Conservation (phyloP, 2,888 invertebrate species). For the Eupithecia subumbrata region DNA sequence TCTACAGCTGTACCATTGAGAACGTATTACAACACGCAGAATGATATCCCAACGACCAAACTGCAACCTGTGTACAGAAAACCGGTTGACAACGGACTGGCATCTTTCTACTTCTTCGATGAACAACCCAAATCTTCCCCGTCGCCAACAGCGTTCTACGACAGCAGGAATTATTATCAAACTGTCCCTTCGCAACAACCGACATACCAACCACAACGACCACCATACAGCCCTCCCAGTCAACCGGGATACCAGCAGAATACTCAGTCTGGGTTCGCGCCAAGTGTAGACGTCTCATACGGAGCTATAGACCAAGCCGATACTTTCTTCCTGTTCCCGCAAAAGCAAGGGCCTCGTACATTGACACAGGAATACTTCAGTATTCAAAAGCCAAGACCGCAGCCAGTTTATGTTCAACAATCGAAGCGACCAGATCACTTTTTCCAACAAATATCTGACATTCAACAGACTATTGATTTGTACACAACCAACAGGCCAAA, state of each 20-base stretch:
- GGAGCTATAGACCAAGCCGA: slow-evolving; percentile 77
- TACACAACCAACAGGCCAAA: slow-evolving; percentile 85
- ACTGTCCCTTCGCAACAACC: slow-evolving; percentile 58
- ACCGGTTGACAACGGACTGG: slow-evolving; percentile 75
- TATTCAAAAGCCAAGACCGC: slow-evolving; percentile 75
- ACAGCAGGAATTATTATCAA: slow-evolving; percentile 77
- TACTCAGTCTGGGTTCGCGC: slow-evolving; percentile 66
- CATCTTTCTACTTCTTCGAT: slow-evolving; percentile 88
- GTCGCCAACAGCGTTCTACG: slow-evolving; percentile 79
- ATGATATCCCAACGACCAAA: slow-evolving; percentile 82
- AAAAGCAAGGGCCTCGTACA: slow-evolving; percentile 79
- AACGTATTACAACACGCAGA: slow-evolving; percentile 84
- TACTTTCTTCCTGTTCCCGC: slow-evolving; percentile 78
- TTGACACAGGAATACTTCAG: slow-evolving; percentile 82
- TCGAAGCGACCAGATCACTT: slow-evolving; percentile 82
- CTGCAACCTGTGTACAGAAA: slow-evolving; percentile 78
- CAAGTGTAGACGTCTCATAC: slow-evolving; percentile 74
- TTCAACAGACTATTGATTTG: slow-evolving; percentile 87
- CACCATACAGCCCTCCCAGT: slow-evolving; percentile 22
- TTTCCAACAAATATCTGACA: slow-evolving; percentile 86
- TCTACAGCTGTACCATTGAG: slow-evolving; percentile 86
- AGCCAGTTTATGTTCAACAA: slow-evolving; percentile 71
- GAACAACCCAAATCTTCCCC: slow-evolving; percentile 85
- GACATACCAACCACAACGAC: slow-evolving; percentile 45
- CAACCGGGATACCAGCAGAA: slow-evolving; percentile 55